These are phyloP conservation scores for Siderastrea siderea DNA, from an alignment of 92 coral and sea anemone species.

Conservation along the genomic window DNA sequence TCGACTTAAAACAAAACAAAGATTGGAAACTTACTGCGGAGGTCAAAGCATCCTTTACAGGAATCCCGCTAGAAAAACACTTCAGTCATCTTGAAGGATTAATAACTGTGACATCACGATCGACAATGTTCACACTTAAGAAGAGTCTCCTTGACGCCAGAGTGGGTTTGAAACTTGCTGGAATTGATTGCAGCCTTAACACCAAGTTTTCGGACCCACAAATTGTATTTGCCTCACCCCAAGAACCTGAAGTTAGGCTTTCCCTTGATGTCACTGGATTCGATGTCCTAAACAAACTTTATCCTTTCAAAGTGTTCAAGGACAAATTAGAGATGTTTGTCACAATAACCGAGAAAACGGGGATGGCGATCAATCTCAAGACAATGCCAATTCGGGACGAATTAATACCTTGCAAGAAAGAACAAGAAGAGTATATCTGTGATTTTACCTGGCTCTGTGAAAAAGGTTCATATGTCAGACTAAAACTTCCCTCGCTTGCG, in stretches of 20 bases:
- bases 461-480: conserved; percentile 54
- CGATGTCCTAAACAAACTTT: conserved; percentile 55
- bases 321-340: conserved; percentile 53
- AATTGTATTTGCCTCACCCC: conserved; percentile 19
- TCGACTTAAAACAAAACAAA: conserved; percentile 16
- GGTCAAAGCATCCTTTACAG: conserved; percentile 52
- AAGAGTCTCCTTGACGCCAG: conserved; percentile 41
- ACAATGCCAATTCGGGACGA: conserved; percentile 59
- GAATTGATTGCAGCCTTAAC: conserved; percentile 47
- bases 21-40: conserved; percentile 60
- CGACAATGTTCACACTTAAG: conserved; percentile 30
- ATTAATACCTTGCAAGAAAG: conserved; percentile 55
- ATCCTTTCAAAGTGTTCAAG: conserved; percentile 65
- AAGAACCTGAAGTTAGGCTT: conserved; percentile 50
- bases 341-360: conserved; percentile 15
- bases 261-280: conserved; percentile 60
- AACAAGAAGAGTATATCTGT: conserved; percentile 50
- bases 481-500: conserved; percentile 59
- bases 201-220: conserved; percentile 56
- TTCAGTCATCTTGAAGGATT: conserved; percentile 51
- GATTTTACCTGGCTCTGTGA: conserved; percentile 81
- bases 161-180: conserved; percentile 51
- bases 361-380: conserved; percentile 38
- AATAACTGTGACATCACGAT: conserved; percentile 43
- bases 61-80: conserved; percentile 50